These are phyloP conservation scores for Dromiciops gliroides DNA, from an alignment of 2,113 vertebrate species.

Conservation along the genomic window DNA sequence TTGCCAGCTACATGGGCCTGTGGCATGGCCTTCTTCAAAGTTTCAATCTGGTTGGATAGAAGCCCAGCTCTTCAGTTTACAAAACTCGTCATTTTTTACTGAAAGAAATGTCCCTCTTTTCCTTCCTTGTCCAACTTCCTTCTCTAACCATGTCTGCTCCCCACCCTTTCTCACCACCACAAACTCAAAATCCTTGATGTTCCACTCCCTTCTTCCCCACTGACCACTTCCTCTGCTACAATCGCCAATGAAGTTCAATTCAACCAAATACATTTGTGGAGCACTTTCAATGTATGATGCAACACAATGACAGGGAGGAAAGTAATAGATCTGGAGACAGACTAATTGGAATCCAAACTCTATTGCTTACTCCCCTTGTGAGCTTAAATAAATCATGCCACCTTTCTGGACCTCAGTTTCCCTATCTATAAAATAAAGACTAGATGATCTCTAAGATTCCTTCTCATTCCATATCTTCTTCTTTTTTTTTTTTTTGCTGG, in stretches of 20 bases:
- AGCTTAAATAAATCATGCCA: not conserved
- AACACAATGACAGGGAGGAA: not conserved
- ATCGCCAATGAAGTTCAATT: not conserved
- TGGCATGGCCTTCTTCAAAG: not conserved
- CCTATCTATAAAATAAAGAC: not conserved
- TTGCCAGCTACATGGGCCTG: not conserved
- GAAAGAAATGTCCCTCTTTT: not conserved
- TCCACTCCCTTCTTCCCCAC: not conserved
- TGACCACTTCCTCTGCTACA: not conserved
- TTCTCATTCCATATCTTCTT: not conserved
- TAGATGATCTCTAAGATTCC: not conserved
- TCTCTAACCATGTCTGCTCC: not conserved
- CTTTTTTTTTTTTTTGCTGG: no score
- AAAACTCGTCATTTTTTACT: not conserved
- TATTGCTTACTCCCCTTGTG: not conserved
- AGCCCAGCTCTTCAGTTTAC: not conserved
- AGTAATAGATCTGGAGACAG: not conserved
- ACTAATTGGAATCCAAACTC: not conserved
- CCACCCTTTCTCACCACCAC: not conserved
- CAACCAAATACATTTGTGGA: not conserved
- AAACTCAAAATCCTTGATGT: not conserved
- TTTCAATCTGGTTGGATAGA: not conserved
- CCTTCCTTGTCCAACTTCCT: not conserved
- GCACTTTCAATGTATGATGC: not conserved
- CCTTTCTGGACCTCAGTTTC: not conserved